phyloP scores from a whole-genome alignment of 2,888 invertebrate genomes.

The Stramonita haemastoma region DNA sequence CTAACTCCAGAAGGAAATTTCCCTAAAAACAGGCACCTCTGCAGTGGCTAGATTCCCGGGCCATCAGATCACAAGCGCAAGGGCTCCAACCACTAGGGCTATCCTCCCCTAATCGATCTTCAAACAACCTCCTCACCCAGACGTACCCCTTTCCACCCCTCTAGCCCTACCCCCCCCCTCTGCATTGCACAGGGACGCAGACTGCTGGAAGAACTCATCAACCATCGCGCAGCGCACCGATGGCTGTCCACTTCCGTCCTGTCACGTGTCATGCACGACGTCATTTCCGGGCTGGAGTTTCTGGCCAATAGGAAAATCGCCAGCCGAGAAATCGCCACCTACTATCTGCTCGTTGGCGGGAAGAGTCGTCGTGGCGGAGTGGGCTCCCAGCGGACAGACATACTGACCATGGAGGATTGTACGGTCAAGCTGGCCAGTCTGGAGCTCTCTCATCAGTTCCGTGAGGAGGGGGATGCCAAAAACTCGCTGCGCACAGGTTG shows the following conservation, averaged over 20 bases:
- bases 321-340: constrained; percentile 40
- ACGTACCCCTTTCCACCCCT: too few relatives aligned
- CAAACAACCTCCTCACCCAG: too few relatives aligned
- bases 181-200: neutral
- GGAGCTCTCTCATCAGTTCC: constrained; percentile 28
- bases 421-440: constrained; percentile 30
- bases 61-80: neutral
- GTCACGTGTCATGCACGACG: constrained; percentile 16
- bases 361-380: constrained; percentile 26
- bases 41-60: too few relatives aligned
- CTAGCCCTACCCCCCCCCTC: too few relatives aligned
- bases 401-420: constrained; percentile 31
- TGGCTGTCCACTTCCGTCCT: constrained; percentile 35
- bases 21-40: too few relatives aligned
- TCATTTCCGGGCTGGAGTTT: constrained; percentile 33
- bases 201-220: constrained; percentile 30
- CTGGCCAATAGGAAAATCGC: constrained; percentile 23
- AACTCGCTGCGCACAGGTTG: neutral
- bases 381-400: constrained; percentile 15
- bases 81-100: neutral
- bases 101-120: neutral
- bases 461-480: neutral
- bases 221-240: constrained; percentile 28
- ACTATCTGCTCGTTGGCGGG: constrained; percentile 30
- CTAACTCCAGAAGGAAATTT: too few relatives aligned